These are phyloP conservation scores for Drosophila repletoides DNA, from an alignment of 1,140 invertebrate species.

Conservation along the genomic window DNA sequence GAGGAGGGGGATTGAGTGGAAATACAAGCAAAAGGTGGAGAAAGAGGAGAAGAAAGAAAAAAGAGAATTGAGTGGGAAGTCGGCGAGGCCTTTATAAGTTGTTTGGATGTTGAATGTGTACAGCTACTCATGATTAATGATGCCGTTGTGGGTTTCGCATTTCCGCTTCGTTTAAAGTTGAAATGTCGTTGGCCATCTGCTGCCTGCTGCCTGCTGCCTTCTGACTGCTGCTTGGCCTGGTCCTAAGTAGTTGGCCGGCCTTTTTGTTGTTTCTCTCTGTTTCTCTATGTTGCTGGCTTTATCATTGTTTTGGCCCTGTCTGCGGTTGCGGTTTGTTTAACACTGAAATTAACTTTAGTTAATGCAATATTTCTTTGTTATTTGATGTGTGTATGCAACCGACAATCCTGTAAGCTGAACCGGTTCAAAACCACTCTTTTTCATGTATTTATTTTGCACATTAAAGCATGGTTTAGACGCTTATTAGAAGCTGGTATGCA, in stretches of 20 bases:
- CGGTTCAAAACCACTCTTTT: not conserved
- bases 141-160: conserved; percentile 62
- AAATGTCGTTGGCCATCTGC: conserved; percentile 62
- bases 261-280: not conserved
- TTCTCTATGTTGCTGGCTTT: conserved; percentile 9
- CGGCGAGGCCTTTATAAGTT: not conserved
- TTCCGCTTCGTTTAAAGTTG: conserved; percentile 78
- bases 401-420: not conserved
- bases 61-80: not conserved
- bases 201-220: too few relatives aligned
- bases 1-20: too few relatives aligned
- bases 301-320: conserved; percentile 54
- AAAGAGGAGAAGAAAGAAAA: not conserved
- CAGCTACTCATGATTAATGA: conserved; percentile 73
- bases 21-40: too few relatives aligned
- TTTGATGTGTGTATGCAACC: not conserved
- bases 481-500: too few relatives aligned
- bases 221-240: too few relatives aligned
- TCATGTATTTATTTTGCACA: too few relatives aligned
- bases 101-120: conserved; percentile 23
- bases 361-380: conserved; percentile 27
- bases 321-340: conserved; percentile 68
- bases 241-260: not conserved
- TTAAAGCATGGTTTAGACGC: too few relatives aligned
- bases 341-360: conserved; percentile 67